A percentile compares a stretch with the other conserved stretches of the same genome.
Conservation (phyloP, 2,888 invertebrate genomes). For the Erebia epiphron region DNA sequence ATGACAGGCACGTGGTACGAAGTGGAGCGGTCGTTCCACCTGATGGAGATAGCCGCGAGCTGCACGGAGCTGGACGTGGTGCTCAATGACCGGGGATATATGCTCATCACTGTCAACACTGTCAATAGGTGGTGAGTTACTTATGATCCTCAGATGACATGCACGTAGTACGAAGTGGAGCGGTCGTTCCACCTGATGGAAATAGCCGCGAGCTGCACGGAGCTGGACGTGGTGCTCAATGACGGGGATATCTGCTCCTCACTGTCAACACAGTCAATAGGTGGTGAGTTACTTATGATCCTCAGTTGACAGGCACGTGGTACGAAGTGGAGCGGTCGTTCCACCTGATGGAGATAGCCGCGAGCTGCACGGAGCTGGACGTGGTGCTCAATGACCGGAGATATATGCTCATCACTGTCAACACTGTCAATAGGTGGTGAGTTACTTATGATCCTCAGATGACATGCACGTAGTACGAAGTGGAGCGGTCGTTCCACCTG, state of each 20-base stretch:
- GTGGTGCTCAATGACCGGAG: slow-evolving; percentile 80
- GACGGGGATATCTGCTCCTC: slow-evolving; percentile 81
- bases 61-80: slow-evolving; percentile 86
- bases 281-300: slow-evolving; percentile 79
- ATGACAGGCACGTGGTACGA: slow-evolving; percentile 86
- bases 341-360: slow-evolving; percentile 87
- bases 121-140: slow-evolving; percentile 86
- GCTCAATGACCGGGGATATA: slow-evolving; percentile 74
- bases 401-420: slow-evolving; percentile 83
- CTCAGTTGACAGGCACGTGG: slow-evolving; percentile 84
- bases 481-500: slow-evolving; percentile 89
- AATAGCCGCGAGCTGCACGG: slow-evolving; percentile 87
- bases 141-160: too few relatives aligned
- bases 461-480: slow-evolving; percentile 85
- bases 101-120: slow-evolving; percentile 85
- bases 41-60: slow-evolving; percentile 87
- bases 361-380: slow-evolving; percentile 86
- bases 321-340: slow-evolving; percentile 90
- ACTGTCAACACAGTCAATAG: slow-evolving; percentile 85
- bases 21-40: slow-evolving; percentile 89
- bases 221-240: slow-evolving; percentile 82
- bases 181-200: slow-evolving; percentile 89
- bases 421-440: slow-evolving; percentile 86
- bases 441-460: slow-evolving; percentile 39
- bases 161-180: slow-evolving; percentile 89